Base-by-base conservation (phyloP, 1,140 invertebrate genomes). In the Drosophila pseudoobscura region DNA sequence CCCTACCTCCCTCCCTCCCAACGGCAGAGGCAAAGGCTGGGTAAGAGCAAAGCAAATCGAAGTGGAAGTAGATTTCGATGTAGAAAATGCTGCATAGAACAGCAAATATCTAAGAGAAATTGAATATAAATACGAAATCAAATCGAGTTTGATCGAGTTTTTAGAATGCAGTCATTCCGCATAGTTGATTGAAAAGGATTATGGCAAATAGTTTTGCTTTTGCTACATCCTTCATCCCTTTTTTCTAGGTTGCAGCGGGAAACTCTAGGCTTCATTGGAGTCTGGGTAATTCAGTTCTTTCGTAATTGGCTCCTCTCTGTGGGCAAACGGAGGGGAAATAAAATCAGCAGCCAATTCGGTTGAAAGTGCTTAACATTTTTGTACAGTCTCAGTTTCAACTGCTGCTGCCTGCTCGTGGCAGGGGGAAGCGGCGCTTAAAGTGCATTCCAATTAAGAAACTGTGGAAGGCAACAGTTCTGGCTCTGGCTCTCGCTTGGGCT, bases 401-500 rank as follows among this genome's bases (percentile, higher is more conserved):
- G 35, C 47, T 45, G 31, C 17, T 73, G 44, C 53, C 35, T 17
- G 17, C 17, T 17, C 17, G 17, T 17, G 24, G 2, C 24, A 26
- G 13, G 7, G n/a, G 50, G 13, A 9, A n/a, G 6, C 29, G 35
- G 60, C 71, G 63, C 73, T 85, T 46, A 61, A 87, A 88, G 76
- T 87, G 82, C 82, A 88, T 87, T 87, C 62, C 82, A 87, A 87
- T 87, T 87, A 87, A 88, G 58, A 88, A 87, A 88, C 58, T 80
- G 69, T 39, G 20, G 53, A n/a, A 45, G 41, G 60, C 31, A 52
- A 51, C 58, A 76, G 72, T 69, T 43, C 56, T 35, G 56, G 77
- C 59, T 56, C 52, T 26, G 13, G 3, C 26, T 13, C 1, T 0
- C 0, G 17, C 35, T 26, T 17, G 22, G 13, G 9, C 24, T 20